phyloP scores from a whole-genome alignment of 2,888 invertebrate genomes.

The Leucophenga maculata region DNA sequence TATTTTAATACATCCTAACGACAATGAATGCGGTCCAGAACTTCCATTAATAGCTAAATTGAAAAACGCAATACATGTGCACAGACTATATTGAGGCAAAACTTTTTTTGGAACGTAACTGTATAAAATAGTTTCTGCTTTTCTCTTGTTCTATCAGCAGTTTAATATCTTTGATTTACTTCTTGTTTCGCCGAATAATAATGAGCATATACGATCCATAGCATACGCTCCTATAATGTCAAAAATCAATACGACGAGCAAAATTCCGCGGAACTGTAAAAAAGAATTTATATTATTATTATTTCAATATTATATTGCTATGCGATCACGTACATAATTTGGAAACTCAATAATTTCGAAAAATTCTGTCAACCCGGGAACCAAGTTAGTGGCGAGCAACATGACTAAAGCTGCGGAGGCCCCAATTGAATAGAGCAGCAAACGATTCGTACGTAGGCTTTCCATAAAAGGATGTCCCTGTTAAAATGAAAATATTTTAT shows the following conservation, averaged over 20 bases:
- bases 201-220: conserved; percentile 88
- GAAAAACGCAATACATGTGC: too few species aligned
- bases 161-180: conserved; percentile 67
- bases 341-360: conserved; percentile 98
- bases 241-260: conserved; percentile 86
- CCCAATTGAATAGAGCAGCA: conserved; percentile 91
- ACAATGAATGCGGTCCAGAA: too few species aligned
- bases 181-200: conserved; percentile 88
- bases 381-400: conserved; percentile 85
- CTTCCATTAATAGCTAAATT: too few species aligned
- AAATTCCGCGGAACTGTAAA: conserved; percentile 88
- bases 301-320: not conserved
- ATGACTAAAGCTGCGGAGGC: conserved; percentile 87
- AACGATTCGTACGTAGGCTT: conserved; percentile 91
- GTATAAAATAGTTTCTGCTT: not conserved
- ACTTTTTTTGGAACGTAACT: too few species aligned
- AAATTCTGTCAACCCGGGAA: conserved; percentile 88
- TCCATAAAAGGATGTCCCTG: conserved; percentile 99
- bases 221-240: conserved; percentile 90
- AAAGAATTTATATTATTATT: not conserved
- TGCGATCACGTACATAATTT: conserved; percentile 80
- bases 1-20: too few species aligned
- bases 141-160: conserved; percentile 37
- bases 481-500: conserved; percentile 71
- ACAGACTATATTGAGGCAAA: too few species aligned